Evolutionary conservation across 2,888 invertebrate species (phyloP), one percentile per base, ranked within the genome.

Genomic region (Dromius quadrimaculatus): DNA sequence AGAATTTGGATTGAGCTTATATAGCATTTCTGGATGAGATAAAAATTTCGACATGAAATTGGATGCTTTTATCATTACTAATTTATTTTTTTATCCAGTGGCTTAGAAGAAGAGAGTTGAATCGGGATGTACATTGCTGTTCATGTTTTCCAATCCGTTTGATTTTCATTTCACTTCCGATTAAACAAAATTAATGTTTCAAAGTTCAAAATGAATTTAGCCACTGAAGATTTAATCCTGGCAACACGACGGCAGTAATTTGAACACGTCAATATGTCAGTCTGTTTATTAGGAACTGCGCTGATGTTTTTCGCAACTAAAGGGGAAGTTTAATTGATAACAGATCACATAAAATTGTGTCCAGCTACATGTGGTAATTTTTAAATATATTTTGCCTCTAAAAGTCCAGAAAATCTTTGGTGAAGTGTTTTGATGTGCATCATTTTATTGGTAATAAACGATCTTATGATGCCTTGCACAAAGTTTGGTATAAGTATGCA

Each of bases 131-230:
- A 41, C 41, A 41, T 41, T 41, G 41, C 15, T 15, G 13, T 41
- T 41, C 41, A 41, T 41, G 13, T 41, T 41, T 41, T 41, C 41
- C 41, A 41, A 15, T 41, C 41, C 41, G 41, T 41, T 41, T 15
- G 15, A 15, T 41, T 41, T 41, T 41, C 41, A 41, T 41, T 41
- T 41, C 11, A 8, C 41, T 41, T 41, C 15, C 41, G 41, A 41
- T 41, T 36, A 36, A 41, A 8, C 15, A 15, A 41, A 41, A 41
- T 41, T 36, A 36, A 36, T 36, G 41, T 15, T 6, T 8, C 1
- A 13, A 6, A 41, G 41, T 41, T 41, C 15, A 41, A 41, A 41
- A 15, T 41, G 41, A 15, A 41, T 41, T 36, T 36, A 11, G 41
- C n/a, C n/a, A n/a, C n/a, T n/a, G 6, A 15, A 15, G 15, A 41